A percentile compares a stretch with the other conserved stretches of the same genome.
Conservation (phyloP, 92 coral and sea anemone genomes). For the Epizoanthus stellaris region DNA sequence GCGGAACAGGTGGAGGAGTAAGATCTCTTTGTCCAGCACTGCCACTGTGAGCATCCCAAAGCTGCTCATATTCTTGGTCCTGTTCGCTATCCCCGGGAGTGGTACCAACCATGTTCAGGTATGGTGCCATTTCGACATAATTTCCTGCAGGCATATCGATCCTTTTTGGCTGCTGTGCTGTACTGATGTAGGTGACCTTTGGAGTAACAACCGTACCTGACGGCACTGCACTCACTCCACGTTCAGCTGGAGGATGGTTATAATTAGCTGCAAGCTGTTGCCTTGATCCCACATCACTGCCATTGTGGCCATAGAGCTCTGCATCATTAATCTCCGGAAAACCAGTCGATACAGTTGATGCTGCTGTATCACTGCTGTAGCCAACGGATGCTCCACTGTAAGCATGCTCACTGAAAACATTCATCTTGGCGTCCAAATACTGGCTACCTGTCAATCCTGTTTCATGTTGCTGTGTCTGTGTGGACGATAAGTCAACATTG, state of each 20-base stretch:
- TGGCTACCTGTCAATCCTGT: neutral
- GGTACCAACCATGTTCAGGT: neutral
- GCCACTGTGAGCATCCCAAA: neutral
- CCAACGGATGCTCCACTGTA: neutral
- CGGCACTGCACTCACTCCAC: neutral
- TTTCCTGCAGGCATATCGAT: neutral
- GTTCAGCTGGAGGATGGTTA: neutral
- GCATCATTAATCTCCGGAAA: neutral
- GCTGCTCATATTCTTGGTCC: neutral
- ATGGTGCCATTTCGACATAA: neutral
- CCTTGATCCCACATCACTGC: neutral
- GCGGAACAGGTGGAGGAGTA: neutral
- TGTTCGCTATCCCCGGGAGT: neutral
- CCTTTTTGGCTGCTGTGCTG: neutral
- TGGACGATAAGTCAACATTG: neutral
- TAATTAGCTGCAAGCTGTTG: neutral
- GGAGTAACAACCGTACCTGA: slow-evolving; percentile 8
- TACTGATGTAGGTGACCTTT: neutral
- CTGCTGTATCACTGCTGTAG: neutral
- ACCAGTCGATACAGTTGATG: neutral
- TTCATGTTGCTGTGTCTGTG: neutral
- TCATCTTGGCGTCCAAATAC: neutral
- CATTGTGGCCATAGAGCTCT: slow-evolving; percentile 18
- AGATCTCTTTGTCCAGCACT: neutral
- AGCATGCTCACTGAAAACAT: neutral